These are phyloP conservation scores for Glaucidium brasilianum DNA, from an alignment of 2,113 vertebrate genomes.

Conservation along the genomic window DNA sequence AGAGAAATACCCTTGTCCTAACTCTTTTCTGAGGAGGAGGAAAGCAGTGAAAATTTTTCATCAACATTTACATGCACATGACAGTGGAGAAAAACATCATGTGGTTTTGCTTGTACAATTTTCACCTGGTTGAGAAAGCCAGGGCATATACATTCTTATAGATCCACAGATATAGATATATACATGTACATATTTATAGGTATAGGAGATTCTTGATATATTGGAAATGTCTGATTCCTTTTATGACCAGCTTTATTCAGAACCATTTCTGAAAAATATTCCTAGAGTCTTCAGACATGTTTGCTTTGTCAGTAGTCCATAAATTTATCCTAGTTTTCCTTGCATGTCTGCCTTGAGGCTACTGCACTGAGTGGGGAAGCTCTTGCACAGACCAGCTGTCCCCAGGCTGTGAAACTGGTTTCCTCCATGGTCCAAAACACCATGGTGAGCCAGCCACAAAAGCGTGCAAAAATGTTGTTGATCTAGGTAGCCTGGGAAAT, in stretches of 20 bases:
- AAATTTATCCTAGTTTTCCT: neutral
- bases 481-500: neutral
- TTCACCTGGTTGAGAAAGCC: slow-evolving; percentile 1
- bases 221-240: neutral
- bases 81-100: slow-evolving; percentile 1
- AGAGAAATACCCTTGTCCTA: neutral
- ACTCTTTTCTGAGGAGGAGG: neutral
- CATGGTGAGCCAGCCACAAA: neutral
- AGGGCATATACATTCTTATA: neutral
- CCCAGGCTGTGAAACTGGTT: neutral
- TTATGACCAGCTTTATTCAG: neutral
- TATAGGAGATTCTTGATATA: neutral
- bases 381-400: neutral
- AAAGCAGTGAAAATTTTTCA: neutral
- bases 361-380: neutral
- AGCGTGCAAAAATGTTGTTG: neutral
- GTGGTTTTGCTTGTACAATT: slow-evolving; percentile 2
- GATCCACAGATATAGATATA: neutral
- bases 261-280: neutral
- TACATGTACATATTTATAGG: no score
- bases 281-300: neutral
- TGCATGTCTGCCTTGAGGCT: neutral
- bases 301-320: neutral
- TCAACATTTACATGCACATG: neutral
- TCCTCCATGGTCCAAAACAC: neutral